Evolutionary conservation across 2,888 invertebrate species (phyloP), one percentile per base, ranked within the genome.

Genomic region (Meloe dianella): DNA sequence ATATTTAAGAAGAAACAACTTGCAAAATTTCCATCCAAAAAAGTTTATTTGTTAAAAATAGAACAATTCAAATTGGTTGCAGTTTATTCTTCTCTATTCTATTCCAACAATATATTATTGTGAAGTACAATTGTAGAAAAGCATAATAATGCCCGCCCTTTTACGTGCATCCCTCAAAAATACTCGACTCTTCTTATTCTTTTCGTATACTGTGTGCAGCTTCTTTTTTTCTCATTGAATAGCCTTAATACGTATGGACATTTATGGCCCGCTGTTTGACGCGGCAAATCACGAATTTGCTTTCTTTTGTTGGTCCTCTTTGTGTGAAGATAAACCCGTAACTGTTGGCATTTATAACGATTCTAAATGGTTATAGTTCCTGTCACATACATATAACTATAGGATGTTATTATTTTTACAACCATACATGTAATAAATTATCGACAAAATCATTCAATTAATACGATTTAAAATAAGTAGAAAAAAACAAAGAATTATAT

Each of bases 231-330:
- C 20, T 47, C 20, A 20, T 20, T 47, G 47, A 77, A 76, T 64
- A 72, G 75, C 73, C 74, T 77, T 79, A 77, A 80, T 78, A 75
- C 79, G 76, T 74, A 79, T 73, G 79, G 80, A 80, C 80, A 78
- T 80, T 80, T 80, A 80, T 78, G 75, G 79, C 78, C 75, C 74
- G 75, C 74, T 73, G 78, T 77, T 79, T 79, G 79, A 80, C 78
- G 78, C 79, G 79, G 79, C 79, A 79, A 80, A 79, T 80, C 80
- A 79, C 80, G 79, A 80, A 80, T 80, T 80, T 79, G 80, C 80
- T 78, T 77, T 76, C 79, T 77, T 79, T 80, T 80, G 80, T 80
- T 76, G 75, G 70, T 66, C 77, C 9, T 47, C 47, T 47, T 77
- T 77, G 78, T 78, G 79, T 78, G 74, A 71, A 76, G 78, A 78